These are phyloP conservation scores for Pseudonaja textilis DNA, from an alignment of 2,113 vertebrate species.

Conservation along the genomic window DNA sequence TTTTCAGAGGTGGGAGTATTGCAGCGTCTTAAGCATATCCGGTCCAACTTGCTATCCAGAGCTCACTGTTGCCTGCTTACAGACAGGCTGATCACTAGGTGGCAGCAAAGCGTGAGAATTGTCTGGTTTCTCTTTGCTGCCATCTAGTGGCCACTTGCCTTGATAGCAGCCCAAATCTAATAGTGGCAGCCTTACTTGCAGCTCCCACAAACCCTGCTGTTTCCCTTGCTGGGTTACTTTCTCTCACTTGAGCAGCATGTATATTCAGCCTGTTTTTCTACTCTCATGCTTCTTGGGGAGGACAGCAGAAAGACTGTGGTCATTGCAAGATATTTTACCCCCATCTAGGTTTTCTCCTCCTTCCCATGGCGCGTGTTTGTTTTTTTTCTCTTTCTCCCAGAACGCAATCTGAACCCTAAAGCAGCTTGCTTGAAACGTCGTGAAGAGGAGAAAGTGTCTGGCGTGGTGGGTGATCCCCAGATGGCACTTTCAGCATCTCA, in stretches of 20 bases:
- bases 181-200: not conserved
- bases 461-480: constrained; percentile 89
- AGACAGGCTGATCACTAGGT: not conserved
- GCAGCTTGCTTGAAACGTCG: constrained; percentile 97
- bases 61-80: not conserved
- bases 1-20: not conserved
- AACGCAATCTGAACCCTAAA: constrained; percentile 98
- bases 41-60: not conserved
- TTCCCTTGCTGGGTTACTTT: not conserved
- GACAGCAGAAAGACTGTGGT: not conserved
- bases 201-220: not conserved
- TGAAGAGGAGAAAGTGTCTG: constrained; percentile 96
- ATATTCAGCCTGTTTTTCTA: not conserved
- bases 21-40: not conserved
- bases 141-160: not conserved
- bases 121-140: not conserved
- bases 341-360: constrained; percentile 29
- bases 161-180: not conserved
- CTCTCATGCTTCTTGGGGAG: not conserved
- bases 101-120: not conserved
- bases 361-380: constrained; percentile 2
- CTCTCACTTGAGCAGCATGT: not conserved
- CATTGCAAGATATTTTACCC: not conserved
- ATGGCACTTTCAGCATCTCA: constrained; percentile 91
- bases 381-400: constrained; percentile 63